Base-by-base conservation (phyloP, 1,140 invertebrate species). In the Chlorops oryzae region DNA sequence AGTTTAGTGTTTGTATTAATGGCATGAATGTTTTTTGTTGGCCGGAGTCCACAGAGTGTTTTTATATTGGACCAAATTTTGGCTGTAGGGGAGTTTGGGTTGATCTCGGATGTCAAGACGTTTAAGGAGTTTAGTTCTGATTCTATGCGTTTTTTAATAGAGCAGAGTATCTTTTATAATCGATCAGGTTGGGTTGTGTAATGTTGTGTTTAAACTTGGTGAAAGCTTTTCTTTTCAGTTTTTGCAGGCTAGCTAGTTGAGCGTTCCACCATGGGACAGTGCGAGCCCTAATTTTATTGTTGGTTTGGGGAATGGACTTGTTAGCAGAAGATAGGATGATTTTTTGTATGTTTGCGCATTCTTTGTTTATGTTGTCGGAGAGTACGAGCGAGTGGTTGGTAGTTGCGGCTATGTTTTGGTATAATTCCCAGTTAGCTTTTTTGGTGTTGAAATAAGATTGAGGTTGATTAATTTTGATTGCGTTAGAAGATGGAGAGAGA, bases 31-130 rank as follows among this genome's bases (percentile, higher is more conserved):
- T n/a, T n/a, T n/a, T n/a, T n/a, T n/a, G n/a, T n/a, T n/a, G n/a
- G n/a, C n/a, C n/a, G n/a, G n/a, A 41, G 25, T 32, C 45, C 54
- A 20, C 48, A 50, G 10, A 58, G 51, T 0, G n/a, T 28, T 13
- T 47, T 49, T 23, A 52, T 52, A 23, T 52, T 51, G 17, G 43
- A 54, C 52, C 45, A 54, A 38, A 55, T 42, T 55, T 55, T 47
- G 7, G 6, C 23, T 10, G 24, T 40, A 3, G 41, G 15, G 7
- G 52, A 27, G 5, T 23, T 41, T 13, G 52, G 50, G n/a, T 25
- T 50, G 24, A 55, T 50, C 28, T 51, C 27, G 3, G 49, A 34
- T 25, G 52, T 52, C 10, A 55, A 51, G 10, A 37, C 28, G 35
- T 45, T 17, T 17, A 52, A 9, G 22, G 50, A 55, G n/a, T 10